Base-by-base conservation (phyloP, 2,888 invertebrate species). In the Sceliomorpha sp. region DNA sequence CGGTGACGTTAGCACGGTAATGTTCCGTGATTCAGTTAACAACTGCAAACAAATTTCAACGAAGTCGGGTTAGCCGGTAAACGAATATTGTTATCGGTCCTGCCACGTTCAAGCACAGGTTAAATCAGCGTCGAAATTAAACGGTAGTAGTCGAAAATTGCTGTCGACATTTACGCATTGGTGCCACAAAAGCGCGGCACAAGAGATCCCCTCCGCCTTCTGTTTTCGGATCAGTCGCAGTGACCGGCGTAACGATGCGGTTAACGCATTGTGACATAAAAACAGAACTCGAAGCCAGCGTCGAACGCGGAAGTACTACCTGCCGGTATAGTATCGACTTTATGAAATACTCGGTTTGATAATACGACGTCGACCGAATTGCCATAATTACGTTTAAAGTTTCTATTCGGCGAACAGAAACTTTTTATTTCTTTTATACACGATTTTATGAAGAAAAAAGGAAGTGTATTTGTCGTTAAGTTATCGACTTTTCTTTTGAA, bases 211-310 rank as follows among this genome's bases (percentile, higher is more conserved):
- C 42, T 50, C 53, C n/a, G n/a, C n/a, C n/a, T n/a, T 58, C 47
- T 47, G 58, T 69, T 69, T 69, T 70, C 48, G 56, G 45, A 71
- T 70, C 58, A 51, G 63, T 63, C 59, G 45, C 63, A 71, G 45
- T 63, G 64, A 66, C 60, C 66, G 60, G 67, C 63, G 70, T 74
- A 76, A 75, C 75, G 76, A 70, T 71, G 74, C 70, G 76, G 71
- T 75, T 62, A 72, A 70, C 64, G 64, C 72, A 62, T 60, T 44
- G 55, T 44, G 63, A 74, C 71, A 69, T 56, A 73, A 71, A 72
- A 44, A 26, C 36, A 27, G 17, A 27, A 29, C 10, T 39, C n/a
- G n/a, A n/a, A n/a, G 6, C 6, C 15, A 10, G 29, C 17, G 24
- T 44, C 48, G 45, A 32, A 27, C 10, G 39, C 26, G 26, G 15